These are phyloP conservation scores for Microplitis manilae DNA, from an alignment of 2,888 invertebrate genomes.

Conservation along the genomic window DNA sequence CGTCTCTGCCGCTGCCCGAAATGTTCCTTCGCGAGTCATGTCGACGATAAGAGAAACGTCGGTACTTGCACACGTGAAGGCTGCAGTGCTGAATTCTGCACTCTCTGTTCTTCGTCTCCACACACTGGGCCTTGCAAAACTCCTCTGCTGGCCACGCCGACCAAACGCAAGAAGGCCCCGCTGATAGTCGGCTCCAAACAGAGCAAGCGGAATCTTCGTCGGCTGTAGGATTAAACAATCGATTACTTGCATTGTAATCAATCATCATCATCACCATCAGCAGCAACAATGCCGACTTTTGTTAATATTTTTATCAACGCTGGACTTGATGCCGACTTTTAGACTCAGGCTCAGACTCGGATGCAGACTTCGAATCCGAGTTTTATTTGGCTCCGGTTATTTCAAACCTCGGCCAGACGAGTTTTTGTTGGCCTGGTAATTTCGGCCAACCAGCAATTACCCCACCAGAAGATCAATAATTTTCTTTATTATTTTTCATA, in stretches of 20 bases:
- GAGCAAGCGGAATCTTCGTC: conserved; percentile 67
- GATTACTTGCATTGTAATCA: not conserved
- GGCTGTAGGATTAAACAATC: not conserved
- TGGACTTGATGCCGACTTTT: too few relatives aligned
- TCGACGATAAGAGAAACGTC: conserved; percentile 64
- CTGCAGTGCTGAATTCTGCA: conserved; percentile 67
- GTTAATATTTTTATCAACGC: too few relatives aligned
- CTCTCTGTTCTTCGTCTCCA: conserved; percentile 63
- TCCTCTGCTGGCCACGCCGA: conserved; percentile 67
- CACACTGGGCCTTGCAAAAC: conserved; percentile 67
- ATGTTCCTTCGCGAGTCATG: conserved; percentile 66
- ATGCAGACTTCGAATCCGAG: not conserved
- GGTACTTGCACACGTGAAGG: conserved; percentile 67
- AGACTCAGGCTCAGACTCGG: too few relatives aligned
- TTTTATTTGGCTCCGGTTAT: too few relatives aligned
- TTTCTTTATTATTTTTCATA: conserved; percentile 17
- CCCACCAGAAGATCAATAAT: conserved; percentile 31
- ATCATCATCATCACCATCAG: too few relatives aligned
- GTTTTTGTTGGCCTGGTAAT: conserved; percentile 35
- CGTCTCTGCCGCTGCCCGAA: conserved; percentile 66
- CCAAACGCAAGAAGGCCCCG: conserved; percentile 64
- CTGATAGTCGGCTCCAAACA: conserved; percentile 65
- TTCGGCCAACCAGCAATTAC: conserved; percentile 42
- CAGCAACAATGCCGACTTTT: too few relatives aligned
- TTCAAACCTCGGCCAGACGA: conserved; percentile 33